Base-by-base conservation (phyloP, 2,888 invertebrate genomes). In the Drymonia ruficornis region DNA sequence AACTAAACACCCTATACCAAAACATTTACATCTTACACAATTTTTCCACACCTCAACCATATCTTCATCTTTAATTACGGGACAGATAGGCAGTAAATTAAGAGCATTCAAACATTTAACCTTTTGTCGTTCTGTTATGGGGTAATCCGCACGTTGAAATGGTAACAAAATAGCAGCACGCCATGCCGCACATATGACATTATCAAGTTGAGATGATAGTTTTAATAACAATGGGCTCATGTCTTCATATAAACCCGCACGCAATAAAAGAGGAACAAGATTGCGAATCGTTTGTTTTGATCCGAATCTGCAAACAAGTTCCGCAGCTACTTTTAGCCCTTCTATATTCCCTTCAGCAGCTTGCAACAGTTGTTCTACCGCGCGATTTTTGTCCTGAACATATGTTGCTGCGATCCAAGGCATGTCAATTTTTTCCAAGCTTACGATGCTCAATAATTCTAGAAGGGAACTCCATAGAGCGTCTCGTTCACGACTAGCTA, bases 1-100 rank as follows among this genome's bases (percentile, higher is more conserved):
- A 57, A 91, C 73, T 68, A 93, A 79, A 65, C 91, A 90, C 40
- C 90, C 93, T 52, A 93, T 71, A 42, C 91, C 91, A 59, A 83
- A 78, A 56, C 84, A 85, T 74, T 91, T 91, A 61, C 87, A 87
- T 57, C 91, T 81, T 9, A 93, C 66, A 72, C 91, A 91, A 68
- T 92, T 84, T 66, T 86, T 89, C 92, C 93, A 93, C 66, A 93
- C 87, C 70, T 88, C 87, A 53, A 85, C 73, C 56, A 93, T 78
- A 69, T 92, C 92, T 55, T 89, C 87, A 71, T 91, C 90, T 71
- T 86, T 88, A 44, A 90, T 81, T 40, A 88, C 76, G 40, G 92
- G 90, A 64, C 93, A 93, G 36, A 88, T 70, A 1, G 92, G 91
- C 57, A 93, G 75, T 53, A 92, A 76, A 78, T 91, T 93, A 55